Evolutionary conservation across 2,797 vertebrate species (phyloP), one percentile per base, ranked within the genome.

Genomic region (Lateolabrax maculatus): DNA sequence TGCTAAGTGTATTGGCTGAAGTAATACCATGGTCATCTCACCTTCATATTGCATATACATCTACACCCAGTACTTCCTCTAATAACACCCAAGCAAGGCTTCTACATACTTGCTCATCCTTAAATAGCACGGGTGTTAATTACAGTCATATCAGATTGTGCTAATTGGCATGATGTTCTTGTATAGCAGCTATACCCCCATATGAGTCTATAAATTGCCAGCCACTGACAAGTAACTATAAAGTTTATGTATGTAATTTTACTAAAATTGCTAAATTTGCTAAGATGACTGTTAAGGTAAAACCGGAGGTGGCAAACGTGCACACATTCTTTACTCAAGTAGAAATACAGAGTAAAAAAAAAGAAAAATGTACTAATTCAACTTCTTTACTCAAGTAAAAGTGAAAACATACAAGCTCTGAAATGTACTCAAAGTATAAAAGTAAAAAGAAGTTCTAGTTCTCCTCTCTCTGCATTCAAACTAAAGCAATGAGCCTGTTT

Each of bases 91-190:
- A 18, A 11, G 61, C n/a, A 5, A 3, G 19, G 9, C 12, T 62
- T 56, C 46, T 9, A 21, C 31, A 27, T 27, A 65, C 27, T 37
- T 12, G 29, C 55, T 80, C 49, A 9, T 73, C 57, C 57, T 67
- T 69, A 75, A 84, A 87, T 86, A 91, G 79, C 73, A 58, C 58
- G 82, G 64, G 77, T 83, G 79, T 80, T 80, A 62, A 66, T 82
- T 75, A 53, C 77, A 66, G 62, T 79, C 44, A 37, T 44, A 53
- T n/a, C 25, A 43, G 31, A 57, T 12, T 12, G 63, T 72, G 86
- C 18, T 85, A 86, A 90, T 86, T 90, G 72, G 68, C 27, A 1
- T 31, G 16, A 64, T 68, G 69, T 57, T 61, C 27, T 57, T 56
- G 19, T 62, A 62, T 34, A 55, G 66, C 74, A 75, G 62, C 58